Evolutionary conservation across 2,113 vertebrate genomes (phyloP).

Genomic region (Brienomyrus longianalis): DNA sequence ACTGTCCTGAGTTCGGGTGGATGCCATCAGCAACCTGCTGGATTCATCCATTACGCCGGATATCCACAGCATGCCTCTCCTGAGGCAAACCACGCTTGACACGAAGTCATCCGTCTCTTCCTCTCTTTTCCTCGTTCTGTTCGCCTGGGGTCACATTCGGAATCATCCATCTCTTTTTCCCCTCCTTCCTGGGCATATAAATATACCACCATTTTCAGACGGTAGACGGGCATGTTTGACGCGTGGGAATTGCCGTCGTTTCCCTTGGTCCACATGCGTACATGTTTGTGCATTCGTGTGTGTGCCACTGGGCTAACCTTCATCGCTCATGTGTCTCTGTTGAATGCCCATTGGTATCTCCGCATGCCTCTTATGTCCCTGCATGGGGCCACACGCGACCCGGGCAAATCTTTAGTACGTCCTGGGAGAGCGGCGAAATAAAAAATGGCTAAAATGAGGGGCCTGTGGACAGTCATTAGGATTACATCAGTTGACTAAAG

Average conservation of each 20-base stretch:
- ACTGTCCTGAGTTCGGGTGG: not conserved
- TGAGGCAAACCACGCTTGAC: not conserved
- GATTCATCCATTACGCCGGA: slow-evolving; percentile 13
- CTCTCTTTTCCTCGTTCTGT: not conserved
- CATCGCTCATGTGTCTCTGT: not conserved
- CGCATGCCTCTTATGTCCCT: not conserved
- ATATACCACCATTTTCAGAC: not conserved
- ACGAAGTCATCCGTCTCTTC: slow-evolving; percentile 2
- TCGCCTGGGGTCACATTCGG: not conserved
- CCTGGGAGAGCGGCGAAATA: not conserved
- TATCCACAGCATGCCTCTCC: not conserved
- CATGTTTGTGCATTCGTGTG: slow-evolving; percentile 7
- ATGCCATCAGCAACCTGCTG: not conserved
- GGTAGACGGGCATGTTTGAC: not conserved
- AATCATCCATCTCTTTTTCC: not conserved
- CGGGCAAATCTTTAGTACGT: not conserved
- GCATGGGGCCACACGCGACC: not conserved
- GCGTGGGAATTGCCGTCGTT: not conserved
- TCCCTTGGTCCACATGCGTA: not conserved
- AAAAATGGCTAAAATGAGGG: not conserved
- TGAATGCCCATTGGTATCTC: not conserved
- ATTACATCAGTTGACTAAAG: not conserved
- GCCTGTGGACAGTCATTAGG: not conserved
- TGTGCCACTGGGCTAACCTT: not conserved
- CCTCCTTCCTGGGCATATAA: not conserved